Percentiles rank a stretch among this genome's conserved stretches.
These are phyloP conservation scores for Apeira syringaria DNA, from an alignment of 2,888 invertebrate species.

Conservation along the genomic window DNA sequence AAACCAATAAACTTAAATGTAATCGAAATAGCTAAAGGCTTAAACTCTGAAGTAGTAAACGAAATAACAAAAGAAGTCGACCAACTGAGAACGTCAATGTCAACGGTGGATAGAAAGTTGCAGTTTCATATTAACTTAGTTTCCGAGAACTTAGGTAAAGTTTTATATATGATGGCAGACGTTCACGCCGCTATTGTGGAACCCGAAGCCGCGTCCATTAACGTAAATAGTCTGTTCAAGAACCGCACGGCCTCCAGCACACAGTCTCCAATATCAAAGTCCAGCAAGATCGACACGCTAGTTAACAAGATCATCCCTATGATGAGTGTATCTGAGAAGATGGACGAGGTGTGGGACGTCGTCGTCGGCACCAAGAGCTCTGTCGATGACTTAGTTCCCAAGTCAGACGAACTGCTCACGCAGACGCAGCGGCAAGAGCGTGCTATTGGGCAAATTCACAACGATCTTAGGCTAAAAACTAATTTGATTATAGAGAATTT, in stretches of 20 bases:
- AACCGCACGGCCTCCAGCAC: slow-evolving; percentile 85
- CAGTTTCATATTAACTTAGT: slow-evolving; percentile 94
- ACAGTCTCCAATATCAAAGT: slow-evolving; percentile 81
- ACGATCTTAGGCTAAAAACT: slow-evolving; percentile 90
- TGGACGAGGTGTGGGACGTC: slow-evolving; percentile 96
- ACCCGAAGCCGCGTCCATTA: slow-evolving; percentile 84
- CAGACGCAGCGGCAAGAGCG: slow-evolving; percentile 94
- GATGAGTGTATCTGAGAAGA: slow-evolving; percentile 93
- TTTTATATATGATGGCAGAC: slow-evolving; percentile 90
- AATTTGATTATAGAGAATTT: slow-evolving; percentile 94
- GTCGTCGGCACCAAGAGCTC: slow-evolving; percentile 95
- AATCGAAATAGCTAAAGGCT: slow-evolving; percentile 92
- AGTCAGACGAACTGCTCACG: slow-evolving; percentile 92
- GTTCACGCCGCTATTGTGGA: slow-evolving; percentile 93
- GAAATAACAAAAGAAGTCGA: slow-evolving; percentile 92
- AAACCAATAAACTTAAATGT: slow-evolving; percentile 93
- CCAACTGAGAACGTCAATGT: slow-evolving; percentile 89
- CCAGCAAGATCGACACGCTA: slow-evolving; percentile 91
- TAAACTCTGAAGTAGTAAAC: slow-evolving; percentile 91
- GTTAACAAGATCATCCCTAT: slow-evolving; percentile 93
- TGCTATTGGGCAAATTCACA: slow-evolving; percentile 93
- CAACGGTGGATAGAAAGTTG: slow-evolving; percentile 90
- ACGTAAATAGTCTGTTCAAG: slow-evolving; percentile 74
- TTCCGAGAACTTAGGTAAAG: slow-evolving; percentile 91
- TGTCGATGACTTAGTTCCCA: slow-evolving; percentile 92